Conservation (phyloP, 2,113 vertebrate species). For the Plecturocebus donacophilus region DNA sequence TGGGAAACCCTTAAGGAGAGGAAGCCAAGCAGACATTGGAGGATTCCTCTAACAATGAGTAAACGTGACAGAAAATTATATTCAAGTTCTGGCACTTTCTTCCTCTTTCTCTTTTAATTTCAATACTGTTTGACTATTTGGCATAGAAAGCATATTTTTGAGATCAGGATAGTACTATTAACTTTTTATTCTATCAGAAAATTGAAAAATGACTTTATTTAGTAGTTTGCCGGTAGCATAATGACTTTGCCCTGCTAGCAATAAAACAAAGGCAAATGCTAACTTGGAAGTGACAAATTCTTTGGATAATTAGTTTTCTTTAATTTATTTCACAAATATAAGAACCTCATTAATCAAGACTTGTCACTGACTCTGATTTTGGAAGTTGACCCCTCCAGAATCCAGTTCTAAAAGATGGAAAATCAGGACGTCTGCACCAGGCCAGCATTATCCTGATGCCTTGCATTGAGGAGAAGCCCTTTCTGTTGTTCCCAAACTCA, state of each 20-base stretch:
- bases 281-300: conserved; percentile 66
- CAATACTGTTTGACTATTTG: conserved; percentile 53
- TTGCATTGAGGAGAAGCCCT: neutral
- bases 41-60: conserved; percentile 63
- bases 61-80: conserved; percentile 32
- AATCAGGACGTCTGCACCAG: neutral
- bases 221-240: conserved; percentile 30
- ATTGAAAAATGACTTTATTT: conserved; percentile 61
- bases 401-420: neutral
- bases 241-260: conserved; percentile 69
- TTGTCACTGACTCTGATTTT: conserved; percentile 50
- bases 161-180: conserved; percentile 67
- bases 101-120: conserved; percentile 63
- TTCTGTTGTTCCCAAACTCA: neutral
- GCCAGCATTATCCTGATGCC: neutral
- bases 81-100: conserved; percentile 9
- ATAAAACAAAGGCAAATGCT: conserved; percentile 69
- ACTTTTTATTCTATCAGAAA: conserved; percentile 64
- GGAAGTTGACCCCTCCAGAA: neutral
- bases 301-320: conserved; percentile 70
- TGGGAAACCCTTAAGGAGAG: conserved; percentile 64
- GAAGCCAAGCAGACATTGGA: neutral
- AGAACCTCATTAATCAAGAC: conserved; percentile 58
- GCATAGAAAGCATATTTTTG: conserved; percentile 67
- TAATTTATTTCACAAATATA: conserved; percentile 60